Evolutionary conservation across 2,113 vertebrate genomes (phyloP).

Genomic region (Scalopus aquaticus): DNA sequence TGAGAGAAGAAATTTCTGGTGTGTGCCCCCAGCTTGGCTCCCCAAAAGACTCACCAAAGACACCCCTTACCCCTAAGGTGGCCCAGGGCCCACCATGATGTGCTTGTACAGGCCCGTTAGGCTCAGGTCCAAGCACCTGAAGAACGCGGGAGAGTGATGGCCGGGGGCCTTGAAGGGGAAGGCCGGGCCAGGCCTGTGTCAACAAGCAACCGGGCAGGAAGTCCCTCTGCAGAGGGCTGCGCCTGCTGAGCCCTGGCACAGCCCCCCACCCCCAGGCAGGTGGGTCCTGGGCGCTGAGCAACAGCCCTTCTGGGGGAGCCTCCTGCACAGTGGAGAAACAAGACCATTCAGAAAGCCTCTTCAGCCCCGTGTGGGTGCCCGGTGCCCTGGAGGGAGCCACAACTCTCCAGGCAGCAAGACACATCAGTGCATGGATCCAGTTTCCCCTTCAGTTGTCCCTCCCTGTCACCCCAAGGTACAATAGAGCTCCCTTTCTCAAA

Average conservation of each 20-base stretch:
- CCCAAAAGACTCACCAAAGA: not conserved
- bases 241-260: not conserved
- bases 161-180: not conserved
- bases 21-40: not conserved
- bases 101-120: not conserved
- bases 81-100: not conserved
- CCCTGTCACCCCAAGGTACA: rapidly evolving
- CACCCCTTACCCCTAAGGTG: too few relatives aligned
- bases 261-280: not conserved
- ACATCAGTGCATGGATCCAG: rapidly evolving
- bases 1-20: not conserved
- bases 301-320: too few relatives aligned
- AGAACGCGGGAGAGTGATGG: not conserved
- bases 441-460: not conserved
- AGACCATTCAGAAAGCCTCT: not conserved
- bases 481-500: not conserved
- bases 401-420: rapidly evolving
- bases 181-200: not conserved
- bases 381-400: not conserved
- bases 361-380: not conserved
- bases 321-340: not conserved
- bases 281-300: too few relatives aligned
- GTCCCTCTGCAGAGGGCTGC: not conserved
- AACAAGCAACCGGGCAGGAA: not conserved
- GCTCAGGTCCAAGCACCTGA: not conserved